Evolutionary conservation across 2,888 invertebrate genomes (phyloP), one percentile per base, ranked within the genome.

Genomic region (Catocala nupta): DNA sequence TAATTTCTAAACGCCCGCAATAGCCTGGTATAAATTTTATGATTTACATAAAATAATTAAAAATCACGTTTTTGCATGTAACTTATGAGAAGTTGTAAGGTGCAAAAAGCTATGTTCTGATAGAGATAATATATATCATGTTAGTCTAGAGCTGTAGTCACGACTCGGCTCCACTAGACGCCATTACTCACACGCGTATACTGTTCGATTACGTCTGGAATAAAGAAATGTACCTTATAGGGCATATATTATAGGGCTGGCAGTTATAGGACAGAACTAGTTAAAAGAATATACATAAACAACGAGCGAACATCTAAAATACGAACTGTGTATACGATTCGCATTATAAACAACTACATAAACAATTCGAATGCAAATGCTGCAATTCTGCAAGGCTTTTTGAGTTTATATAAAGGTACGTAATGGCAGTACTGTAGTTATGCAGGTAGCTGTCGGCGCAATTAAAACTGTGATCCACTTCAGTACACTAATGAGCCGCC

Each of bases 391-490:
- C 55, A 48, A 60, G 54, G 39, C 55, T 67, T 62, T 66, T 68
- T 68, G 55, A 67, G 53, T 65, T 60, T 68, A 47, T 50, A 33
- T 59, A 65, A 70, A 54, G 43, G 55, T 70, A 57, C 53, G 57
- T 68, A 68, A 70, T 69, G 55, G 63, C 54, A 51, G 63, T 25
- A 25, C 25, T 25, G 25, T 58, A 58, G 70, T 55, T 67, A 58
- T 60, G 58, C 65, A 71, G 77, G 80, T 76, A 80, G 80, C 76
- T 60, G 72, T 64, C 48, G 80, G 75, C 76, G 85, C 86, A 90
- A 90, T 90, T 90, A 90, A 89, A 88, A 83, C 83, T 81, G 84
- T 82, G 69, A 75, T 81, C 83, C 86, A 89, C 87, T 90, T 85
- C 81, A 87, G 83, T 77, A 76, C 82, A 84, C 85, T 88, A 91